Base-by-base conservation (phyloP, 2,888 invertebrate genomes). In the Plebejus argus region DNA sequence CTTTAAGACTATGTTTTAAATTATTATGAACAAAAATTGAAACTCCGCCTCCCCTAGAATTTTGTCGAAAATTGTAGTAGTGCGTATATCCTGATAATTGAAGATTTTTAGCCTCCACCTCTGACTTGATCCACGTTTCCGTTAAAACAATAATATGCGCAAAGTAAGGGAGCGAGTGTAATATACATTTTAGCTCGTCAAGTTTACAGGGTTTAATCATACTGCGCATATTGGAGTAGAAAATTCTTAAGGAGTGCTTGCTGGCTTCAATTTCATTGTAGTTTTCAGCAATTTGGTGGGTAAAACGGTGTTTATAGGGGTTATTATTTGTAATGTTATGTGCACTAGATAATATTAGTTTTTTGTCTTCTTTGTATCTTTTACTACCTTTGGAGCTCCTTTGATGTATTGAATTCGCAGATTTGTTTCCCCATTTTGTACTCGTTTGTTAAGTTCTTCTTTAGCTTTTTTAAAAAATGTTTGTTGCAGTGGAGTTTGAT, bases 11-110 rank as follows among this genome's bases (percentile, higher is more conserved):
- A 61, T 80, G 76, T 28, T 35, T 75, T 61, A 80, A n/a, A 56
- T 77, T 45, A 45, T 78, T 70, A 39, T 74, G 76, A 23, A 76
- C 70, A 70, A 49, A 78, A 28, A 78, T 78, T 12, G 78, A 79
- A 6, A 79, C 78, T 39, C 77, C 79, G 10, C 78, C 79, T n/a
- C 78, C 79, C 8, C 76, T 70, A 33, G 23, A 33, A 20, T 23
- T 23, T n/a, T 23, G 12, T 70, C 77, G 70, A 10, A 45, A 49
- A 71, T 77, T 71, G n/a, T 70, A 70, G 10, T 77, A 77, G 33
- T 77, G 77, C 12, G 70, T 53, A 35, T 77, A 77, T 76, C 58
- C 76, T 1, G 58, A 23, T 7, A 76, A 18, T 76, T 58, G 56
- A 10, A 56, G 45, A 8, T 53, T 23, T 35, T 58, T 20, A 33